Conservation (phyloP, 1,140 invertebrate genomes). For the Chelonus insularis region DNA sequence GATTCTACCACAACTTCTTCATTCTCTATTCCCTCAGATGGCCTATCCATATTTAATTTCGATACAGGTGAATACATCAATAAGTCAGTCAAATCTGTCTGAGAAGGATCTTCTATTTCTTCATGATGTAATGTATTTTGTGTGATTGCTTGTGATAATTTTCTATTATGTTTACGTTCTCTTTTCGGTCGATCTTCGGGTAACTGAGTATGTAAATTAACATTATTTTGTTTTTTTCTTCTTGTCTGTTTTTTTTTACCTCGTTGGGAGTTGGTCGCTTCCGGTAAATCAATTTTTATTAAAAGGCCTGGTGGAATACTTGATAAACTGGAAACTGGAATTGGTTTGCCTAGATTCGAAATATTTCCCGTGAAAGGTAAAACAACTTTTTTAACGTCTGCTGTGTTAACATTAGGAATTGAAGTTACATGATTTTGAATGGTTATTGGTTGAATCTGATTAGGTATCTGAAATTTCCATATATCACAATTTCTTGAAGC, state of each 20-base stretch:
- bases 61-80: too few species aligned
- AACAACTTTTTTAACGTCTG: conserved; percentile 52
- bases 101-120: too few species aligned
- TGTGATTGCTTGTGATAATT: too few species aligned
- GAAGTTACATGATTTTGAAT: conserved; percentile 45
- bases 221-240: conserved; percentile 31
- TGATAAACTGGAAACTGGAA: conserved; percentile 55
- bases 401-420: conserved; percentile 36
- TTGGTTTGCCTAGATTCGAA: conserved; percentile 51
- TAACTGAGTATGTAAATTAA: background rate
- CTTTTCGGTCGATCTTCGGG: background rate
- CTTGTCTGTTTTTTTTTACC: conserved; percentile 23
- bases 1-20: too few species aligned
- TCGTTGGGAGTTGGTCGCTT: conserved; percentile 36
- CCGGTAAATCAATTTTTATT: conserved; percentile 57
- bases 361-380: conserved; percentile 54
- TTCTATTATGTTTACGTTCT: background rate
- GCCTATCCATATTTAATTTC: too few species aligned
- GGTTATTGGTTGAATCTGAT: conserved; percentile 52
- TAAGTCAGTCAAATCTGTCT: too few species aligned
- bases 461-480: conserved; percentile 49
- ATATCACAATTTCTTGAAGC: conserved; percentile 33
- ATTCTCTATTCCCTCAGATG: too few species aligned
- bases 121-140: too few species aligned
- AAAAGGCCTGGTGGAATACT: conserved; percentile 56